Evolutionary conservation across 92 coral and sea anemone species (phyloP).

Genomic region (Porites rus): DNA sequence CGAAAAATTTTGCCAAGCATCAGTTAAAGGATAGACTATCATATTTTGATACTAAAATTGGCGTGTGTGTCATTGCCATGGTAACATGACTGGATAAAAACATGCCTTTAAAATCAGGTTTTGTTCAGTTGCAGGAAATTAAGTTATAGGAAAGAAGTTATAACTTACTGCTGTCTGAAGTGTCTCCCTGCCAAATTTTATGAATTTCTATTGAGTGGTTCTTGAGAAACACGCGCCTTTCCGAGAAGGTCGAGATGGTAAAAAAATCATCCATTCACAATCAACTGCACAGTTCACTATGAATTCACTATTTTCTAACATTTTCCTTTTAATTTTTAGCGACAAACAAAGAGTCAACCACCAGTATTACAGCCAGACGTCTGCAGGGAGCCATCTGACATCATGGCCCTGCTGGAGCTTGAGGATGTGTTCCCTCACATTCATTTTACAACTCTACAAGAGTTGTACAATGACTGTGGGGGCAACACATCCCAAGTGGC

Average conservation of each 20-base stretch:
- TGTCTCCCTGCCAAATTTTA: background rate
- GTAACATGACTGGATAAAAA: constrained; percentile 2
- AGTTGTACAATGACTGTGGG: constrained; percentile 10
- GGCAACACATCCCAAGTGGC: background rate
- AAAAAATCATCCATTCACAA: constrained; percentile 12
- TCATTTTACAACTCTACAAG: constrained; percentile 5
- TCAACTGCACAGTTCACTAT: no score
- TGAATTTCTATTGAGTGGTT: background rate
- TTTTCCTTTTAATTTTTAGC: no score
- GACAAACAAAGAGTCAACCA: no score
- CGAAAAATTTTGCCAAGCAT: constrained; percentile 1
- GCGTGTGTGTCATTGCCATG: constrained; percentile 12
- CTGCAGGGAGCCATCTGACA: background rate
- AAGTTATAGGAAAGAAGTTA: no score
- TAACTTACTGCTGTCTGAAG: background rate
- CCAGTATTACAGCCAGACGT: no score
- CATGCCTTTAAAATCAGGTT: constrained; percentile 10
- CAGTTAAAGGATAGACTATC: background rate
- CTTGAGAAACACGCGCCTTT: background rate
- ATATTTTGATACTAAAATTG: background rate
- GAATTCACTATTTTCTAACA: no score
- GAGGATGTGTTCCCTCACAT: constrained; percentile 14
- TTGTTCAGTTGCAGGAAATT: constrained; percentile 3
- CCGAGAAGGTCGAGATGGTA: constrained; percentile 9
- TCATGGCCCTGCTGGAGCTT: background rate